phyloP scores from a whole-genome alignment of 2,113 vertebrate genomes.

The Gila orcuttii region DNA sequence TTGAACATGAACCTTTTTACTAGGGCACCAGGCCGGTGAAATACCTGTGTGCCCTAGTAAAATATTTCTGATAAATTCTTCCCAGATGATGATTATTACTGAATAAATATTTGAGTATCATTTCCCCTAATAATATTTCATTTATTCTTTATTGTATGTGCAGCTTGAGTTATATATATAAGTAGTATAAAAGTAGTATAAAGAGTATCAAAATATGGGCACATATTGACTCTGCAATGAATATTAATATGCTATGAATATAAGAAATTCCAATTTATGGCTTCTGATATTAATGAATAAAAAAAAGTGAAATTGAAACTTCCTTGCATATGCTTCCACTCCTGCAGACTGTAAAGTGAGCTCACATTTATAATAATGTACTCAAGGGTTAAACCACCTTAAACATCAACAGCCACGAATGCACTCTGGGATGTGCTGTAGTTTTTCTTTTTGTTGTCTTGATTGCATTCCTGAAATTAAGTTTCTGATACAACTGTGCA shows the following conservation, averaged over 20 bases:
- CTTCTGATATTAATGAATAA: neutral
- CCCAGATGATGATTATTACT: neutral
- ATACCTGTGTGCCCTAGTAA: neutral
- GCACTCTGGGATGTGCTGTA: neutral
- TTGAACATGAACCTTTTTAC: neutral
- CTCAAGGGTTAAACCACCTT: neutral
- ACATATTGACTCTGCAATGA: neutral
- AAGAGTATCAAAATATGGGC: too few relatives aligned
- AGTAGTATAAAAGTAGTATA: too few relatives aligned
- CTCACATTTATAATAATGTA: neutral
- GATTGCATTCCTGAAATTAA: neutral
- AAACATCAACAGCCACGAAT: neutral
- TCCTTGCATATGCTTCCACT: neutral
- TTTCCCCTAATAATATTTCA: neutral
- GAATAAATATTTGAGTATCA: neutral
- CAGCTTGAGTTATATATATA: too few relatives aligned
- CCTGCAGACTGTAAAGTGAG: neutral
- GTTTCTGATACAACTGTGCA: neutral
- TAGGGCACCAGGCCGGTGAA: neutral
- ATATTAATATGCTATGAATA: neutral
- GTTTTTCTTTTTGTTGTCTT: neutral
- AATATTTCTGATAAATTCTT: neutral
- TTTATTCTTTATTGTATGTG: too few relatives aligned
- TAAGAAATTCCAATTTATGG: neutral
- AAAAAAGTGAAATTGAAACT: neutral